Percentiles rank a stretch among this genome's conserved stretches.
These are phyloP conservation scores for Atethmia centrago DNA, from an alignment of 2,888 invertebrate genomes.

Conservation along the genomic window DNA sequence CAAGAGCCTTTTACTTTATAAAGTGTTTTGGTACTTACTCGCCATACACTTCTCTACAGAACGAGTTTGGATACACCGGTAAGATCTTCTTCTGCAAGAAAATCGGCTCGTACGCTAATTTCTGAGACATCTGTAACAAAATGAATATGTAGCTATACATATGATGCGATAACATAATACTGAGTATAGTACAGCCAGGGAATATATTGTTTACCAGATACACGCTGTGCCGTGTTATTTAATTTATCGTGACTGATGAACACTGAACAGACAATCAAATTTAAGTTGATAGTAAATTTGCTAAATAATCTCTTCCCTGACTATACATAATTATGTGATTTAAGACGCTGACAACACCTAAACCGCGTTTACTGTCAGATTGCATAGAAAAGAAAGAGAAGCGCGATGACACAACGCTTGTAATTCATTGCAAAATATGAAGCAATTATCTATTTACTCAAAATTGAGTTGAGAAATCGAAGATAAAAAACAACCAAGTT, in stretches of 20 bases:
- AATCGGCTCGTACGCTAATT: slow-evolving; percentile 81
- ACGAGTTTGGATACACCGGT: slow-evolving; percentile 83
- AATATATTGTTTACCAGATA: background rate
- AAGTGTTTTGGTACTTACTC: slow-evolving; percentile 74
- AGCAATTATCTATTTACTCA: too few species aligned
- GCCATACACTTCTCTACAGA: slow-evolving; percentile 86
- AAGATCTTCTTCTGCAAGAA: slow-evolving; percentile 82
- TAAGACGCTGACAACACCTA: too few species aligned
- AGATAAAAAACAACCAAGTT: too few species aligned
- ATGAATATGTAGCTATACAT: background rate
- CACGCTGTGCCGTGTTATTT: background rate
- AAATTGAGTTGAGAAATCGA: too few species aligned
- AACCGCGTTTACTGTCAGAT: too few species aligned
- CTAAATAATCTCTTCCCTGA: too few species aligned
- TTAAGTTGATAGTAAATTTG: too few species aligned
- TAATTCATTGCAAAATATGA: too few species aligned
- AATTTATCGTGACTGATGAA: background rate
- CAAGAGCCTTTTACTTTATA: background rate
- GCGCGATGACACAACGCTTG: too few species aligned
- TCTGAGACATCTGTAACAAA: slow-evolving; percentile 78
- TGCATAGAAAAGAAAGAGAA: too few species aligned
- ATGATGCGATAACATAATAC: background rate
- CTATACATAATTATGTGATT: too few species aligned
- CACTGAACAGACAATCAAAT: background rate
- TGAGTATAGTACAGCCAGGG: too few species aligned